Evolutionary conservation across 2,797 vertebrate genomes (phyloP).

Genomic region (Calcarius lapponicus): DNA sequence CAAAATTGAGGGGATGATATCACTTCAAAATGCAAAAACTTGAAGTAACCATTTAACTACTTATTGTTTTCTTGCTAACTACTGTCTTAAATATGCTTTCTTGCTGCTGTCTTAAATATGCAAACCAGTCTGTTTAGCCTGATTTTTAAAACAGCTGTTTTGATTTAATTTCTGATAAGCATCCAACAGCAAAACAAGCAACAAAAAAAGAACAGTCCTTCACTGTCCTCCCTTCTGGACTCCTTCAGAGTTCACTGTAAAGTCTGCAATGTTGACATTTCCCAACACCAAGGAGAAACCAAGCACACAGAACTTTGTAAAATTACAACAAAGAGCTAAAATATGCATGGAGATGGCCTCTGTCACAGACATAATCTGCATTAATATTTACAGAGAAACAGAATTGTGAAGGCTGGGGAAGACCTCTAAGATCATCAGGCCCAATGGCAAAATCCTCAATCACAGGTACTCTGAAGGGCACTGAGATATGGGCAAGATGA

Average conservation of each 20-base stretch:
- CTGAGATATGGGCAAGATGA: background rate
- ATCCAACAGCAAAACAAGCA: background rate
- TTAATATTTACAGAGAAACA: background rate
- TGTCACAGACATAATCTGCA: background rate
- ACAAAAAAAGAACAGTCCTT: background rate
- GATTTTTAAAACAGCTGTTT: background rate
- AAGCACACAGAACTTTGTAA: background rate
- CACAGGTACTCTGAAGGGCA: background rate
- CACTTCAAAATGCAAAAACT: background rate
- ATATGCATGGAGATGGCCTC: background rate
- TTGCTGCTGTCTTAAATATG: background rate
- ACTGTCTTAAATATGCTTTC: background rate
- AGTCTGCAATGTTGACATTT: background rate
- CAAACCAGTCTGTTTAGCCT: background rate
- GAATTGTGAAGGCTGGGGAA: background rate
- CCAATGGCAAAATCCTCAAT: background rate
- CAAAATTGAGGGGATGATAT: background rate
- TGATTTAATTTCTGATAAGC: background rate
- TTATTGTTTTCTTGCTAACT: background rate
- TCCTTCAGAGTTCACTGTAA: background rate
- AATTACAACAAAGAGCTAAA: background rate
- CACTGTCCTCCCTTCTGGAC: background rate
- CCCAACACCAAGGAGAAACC: background rate
- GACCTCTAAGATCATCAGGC: background rate
- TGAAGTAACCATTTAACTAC: background rate